Base-by-base conservation (phyloP, 1,140 invertebrate genomes). In the Wiebesia pumilae region DNA sequence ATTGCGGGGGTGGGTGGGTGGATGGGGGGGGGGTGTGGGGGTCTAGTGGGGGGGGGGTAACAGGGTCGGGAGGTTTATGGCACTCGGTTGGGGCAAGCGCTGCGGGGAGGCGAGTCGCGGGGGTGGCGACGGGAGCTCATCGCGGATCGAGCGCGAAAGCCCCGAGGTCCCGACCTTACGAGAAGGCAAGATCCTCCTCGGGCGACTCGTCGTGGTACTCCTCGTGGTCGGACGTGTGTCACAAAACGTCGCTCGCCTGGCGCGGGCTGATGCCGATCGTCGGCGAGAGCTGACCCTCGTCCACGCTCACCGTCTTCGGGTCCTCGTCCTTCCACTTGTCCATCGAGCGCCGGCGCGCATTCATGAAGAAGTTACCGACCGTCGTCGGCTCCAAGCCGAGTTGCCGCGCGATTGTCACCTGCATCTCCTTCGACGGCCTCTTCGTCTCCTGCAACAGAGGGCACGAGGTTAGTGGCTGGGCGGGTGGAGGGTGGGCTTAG, bases 291-390 rank as follows among this genome's bases (percentile, higher is more conserved):
- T 94, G 93, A 84, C 92, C 93, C 87, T 94, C 93, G 87, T 94
- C 93, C 86, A 93, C 89, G 84, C 71, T 82, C 69, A 77, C 75
- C 35, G 78, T 12, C 62, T 87, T 96, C 47, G 95, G 95, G 88
- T 96, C 96, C 89, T 99, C 98, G 93, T 99, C 98, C 92, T 98
- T 98, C 98, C 98, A 99, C 92, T 99, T 99, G 94, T 99, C 99
- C 97, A 99, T 98, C 6, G 98, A 99, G 82, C 99, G 95, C 89
- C 99, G 96, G 81, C 99, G 95, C 43, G 99, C 99, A 94, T 99
- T 99, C 99, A 99, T 99, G 95, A 99, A 99, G 95, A 99, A 99
- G 94, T 99, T 99, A 47, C 99, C 99, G 30, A 99, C 99, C 30
- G 99, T 99, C 62, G 98, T 99, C 35, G 99, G 98, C 93, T 99